Percentiles rank a stretch among this genome's conserved stretches.
These are phyloP conservation scores for Hippocampus guttulatus DNA, from an alignment of 2,113 vertebrate species.

Conservation along the genomic window DNA sequence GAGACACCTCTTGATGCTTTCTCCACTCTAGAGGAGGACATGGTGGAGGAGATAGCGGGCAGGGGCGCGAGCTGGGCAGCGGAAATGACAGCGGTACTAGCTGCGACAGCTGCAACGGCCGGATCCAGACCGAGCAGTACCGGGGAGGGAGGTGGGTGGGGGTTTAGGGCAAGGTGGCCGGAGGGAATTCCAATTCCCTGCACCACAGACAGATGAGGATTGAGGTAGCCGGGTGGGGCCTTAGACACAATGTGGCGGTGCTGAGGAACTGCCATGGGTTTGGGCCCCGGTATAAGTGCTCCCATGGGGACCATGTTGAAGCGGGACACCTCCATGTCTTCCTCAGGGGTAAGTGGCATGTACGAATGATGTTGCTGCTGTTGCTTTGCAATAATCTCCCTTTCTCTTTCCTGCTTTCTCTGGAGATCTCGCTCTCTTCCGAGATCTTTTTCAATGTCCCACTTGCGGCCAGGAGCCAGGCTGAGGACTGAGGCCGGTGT, in stretches of 20 bases:
- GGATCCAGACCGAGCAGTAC: conserved; percentile 69
- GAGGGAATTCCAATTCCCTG: conserved; percentile 67
- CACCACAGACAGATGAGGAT: conserved; percentile 67
- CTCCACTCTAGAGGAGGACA: conserved; percentile 64
- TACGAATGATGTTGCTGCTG: conserved; percentile 53
- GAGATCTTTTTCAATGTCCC: conserved; percentile 61
- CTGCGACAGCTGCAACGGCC: conserved; percentile 38
- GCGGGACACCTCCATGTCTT: conserved; percentile 76
- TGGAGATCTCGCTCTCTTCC: conserved; percentile 55
- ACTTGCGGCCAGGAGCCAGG: conserved; percentile 52
- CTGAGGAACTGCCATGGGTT: conserved; percentile 61
- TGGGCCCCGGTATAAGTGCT: conserved; percentile 55
- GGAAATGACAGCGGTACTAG: conserved; percentile 51
- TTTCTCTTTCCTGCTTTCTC: conserved; percentile 57
- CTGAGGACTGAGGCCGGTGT: conserved; percentile 60
- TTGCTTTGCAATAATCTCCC: conserved; percentile 51
- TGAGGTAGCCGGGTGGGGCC: conserved; percentile 71
- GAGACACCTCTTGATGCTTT: conserved; percentile 62
- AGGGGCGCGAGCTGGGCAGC: conserved; percentile 68
- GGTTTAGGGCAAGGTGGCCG: conserved; percentile 63
- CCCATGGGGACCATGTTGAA: conserved; percentile 72
- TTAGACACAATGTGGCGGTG: conserved; percentile 75
- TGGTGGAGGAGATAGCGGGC: conserved; percentile 58
- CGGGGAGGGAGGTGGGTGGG: conserved; percentile 58
- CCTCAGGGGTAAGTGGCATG: conserved; percentile 71